Evolutionary conservation across 1,140 invertebrate species (phyloP).

Genomic region (Drosophila gunungcola): DNA sequence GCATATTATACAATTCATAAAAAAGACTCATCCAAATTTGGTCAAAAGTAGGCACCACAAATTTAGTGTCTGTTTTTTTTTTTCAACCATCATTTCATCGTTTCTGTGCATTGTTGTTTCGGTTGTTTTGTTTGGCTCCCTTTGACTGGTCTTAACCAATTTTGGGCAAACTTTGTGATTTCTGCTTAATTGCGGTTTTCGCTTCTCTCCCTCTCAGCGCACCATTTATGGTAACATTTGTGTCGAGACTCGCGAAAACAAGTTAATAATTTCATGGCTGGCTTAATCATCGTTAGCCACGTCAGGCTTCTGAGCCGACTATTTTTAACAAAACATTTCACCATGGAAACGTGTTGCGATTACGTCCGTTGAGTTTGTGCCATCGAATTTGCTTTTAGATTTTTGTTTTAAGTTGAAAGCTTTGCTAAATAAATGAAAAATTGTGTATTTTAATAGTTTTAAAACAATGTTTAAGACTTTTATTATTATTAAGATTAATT

Average conservation of each 20-base stretch:
- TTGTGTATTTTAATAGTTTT: too few species aligned
- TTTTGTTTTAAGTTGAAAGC: neutral
- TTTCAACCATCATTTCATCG: conserved; percentile 38
- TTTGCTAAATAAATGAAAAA: too few species aligned
- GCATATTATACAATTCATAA: conserved; percentile 54
- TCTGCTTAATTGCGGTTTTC: conserved; percentile 61
- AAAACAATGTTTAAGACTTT: too few species aligned
- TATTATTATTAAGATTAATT: too few species aligned
- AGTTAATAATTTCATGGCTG: conserved; percentile 60
- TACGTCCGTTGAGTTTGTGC: conserved; percentile 3
- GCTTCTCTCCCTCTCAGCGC: conserved; percentile 34
- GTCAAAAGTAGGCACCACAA: conserved; percentile 67
- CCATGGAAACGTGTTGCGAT: conserved; percentile 35
- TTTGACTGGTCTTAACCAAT: conserved; percentile 55
- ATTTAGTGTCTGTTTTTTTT: conserved; percentile 41
- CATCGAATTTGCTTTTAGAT: neutral
- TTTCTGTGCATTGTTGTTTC: conserved; percentile 32
- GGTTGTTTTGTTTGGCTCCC: conserved; percentile 42
- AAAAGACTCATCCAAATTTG: conserved; percentile 49
- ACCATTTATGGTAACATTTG: conserved; percentile 55
- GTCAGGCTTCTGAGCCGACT: conserved; percentile 41
- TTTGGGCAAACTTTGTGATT: conserved; percentile 66
- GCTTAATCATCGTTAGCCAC: conserved; percentile 57
- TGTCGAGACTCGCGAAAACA: conserved; percentile 49
- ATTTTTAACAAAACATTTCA: conserved; percentile 47